Conservation (phyloP, 2,888 invertebrate genomes). For the Coenonympha arcania region DNA sequence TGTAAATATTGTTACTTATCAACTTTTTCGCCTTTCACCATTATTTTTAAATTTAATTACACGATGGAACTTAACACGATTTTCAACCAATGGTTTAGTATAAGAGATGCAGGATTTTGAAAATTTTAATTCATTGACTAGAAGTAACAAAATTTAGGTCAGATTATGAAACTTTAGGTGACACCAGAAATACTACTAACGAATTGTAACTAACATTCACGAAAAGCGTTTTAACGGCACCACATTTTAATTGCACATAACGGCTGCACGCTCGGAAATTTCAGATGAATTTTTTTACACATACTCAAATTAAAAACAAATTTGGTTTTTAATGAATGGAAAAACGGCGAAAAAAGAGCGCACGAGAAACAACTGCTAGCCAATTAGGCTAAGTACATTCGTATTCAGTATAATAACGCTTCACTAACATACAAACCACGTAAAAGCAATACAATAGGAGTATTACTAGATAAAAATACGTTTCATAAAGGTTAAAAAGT, state of each 20-base stretch:
- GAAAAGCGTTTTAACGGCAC: background rate
- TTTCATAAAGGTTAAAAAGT: background rate
- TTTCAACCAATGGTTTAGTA: no score
- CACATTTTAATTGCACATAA: background rate
- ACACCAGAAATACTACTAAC: background rate
- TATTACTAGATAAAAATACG: no score
- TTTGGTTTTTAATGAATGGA: constrained; percentile 21
- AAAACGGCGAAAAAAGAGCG: constrained; percentile 11
- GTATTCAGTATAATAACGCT: constrained; percentile 14
- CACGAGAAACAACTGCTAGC: constrained; percentile 15
- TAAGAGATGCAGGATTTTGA: no score
- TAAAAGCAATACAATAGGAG: constrained; percentile 1
- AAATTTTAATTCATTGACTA: no score
- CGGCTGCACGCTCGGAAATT: constrained; percentile 6
- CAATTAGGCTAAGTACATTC: constrained; percentile 23
- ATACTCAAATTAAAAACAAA: constrained; percentile 20
- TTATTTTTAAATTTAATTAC: no score
- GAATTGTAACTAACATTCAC: background rate
- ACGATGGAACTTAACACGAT: no score
- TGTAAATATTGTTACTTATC: background rate
- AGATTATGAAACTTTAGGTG: no score
- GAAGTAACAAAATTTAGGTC: no score
- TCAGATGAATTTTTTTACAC: constrained; percentile 6
- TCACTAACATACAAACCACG: constrained; percentile 2
- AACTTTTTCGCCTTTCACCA: background rate